These are phyloP conservation scores for Charadrius vociferus DNA, from an alignment of 2,113 vertebrate species.

Conservation along the genomic window DNA sequence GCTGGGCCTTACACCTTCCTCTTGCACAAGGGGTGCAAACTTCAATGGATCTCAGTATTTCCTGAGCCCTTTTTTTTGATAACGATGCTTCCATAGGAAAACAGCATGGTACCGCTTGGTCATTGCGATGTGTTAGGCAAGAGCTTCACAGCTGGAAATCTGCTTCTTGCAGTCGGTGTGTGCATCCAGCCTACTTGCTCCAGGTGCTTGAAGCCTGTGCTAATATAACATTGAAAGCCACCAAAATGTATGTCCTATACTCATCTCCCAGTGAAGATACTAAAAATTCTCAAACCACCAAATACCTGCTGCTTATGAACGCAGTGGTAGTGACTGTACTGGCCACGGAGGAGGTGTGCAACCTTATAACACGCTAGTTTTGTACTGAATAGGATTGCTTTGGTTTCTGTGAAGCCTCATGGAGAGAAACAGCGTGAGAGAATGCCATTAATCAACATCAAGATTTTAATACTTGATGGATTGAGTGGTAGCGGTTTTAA, in stretches of 20 bases:
- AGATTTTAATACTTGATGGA: conserved; percentile 56
- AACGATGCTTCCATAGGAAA: not conserved
- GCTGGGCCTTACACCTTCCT: not conserved
- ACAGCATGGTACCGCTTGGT: rapidly evolving
- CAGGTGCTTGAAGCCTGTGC: not conserved
- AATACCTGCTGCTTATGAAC: not conserved
- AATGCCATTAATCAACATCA: conserved; percentile 55
- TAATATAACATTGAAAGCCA: not conserved
- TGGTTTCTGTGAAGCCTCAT: not conserved
- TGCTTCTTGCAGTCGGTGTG: not conserved
- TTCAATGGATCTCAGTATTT: not conserved
- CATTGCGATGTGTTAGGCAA: not conserved
- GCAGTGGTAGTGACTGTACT: not conserved
- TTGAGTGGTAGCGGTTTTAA: conserved; percentile 44
- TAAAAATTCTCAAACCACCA: not conserved
- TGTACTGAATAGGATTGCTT: not conserved
- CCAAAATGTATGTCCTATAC: rapidly evolving
- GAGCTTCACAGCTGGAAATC: not conserved
- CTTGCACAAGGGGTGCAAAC: not conserved
- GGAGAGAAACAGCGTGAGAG: not conserved
- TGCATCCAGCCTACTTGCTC: not conserved
- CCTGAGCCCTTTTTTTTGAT: not conserved
- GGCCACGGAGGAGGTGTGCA: not conserved
- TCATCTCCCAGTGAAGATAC: not conserved
- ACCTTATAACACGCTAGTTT: not conserved